phyloP scores from a whole-genome alignment of 2,888 invertebrate genomes.

The Amorpha juglandis region DNA sequence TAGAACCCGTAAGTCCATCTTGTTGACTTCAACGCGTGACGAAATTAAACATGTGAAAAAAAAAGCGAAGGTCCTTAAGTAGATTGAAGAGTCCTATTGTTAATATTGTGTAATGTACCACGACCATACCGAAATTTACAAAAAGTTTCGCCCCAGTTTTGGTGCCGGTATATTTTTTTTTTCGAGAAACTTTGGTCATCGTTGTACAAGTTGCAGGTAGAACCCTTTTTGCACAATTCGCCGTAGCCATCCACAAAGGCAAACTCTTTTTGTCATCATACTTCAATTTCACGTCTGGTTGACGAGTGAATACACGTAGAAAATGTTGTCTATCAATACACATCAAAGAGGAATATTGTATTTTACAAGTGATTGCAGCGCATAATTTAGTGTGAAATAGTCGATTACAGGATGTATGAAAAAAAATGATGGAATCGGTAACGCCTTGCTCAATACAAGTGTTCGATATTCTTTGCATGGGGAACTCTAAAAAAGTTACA shows the following conservation, averaged over 20 bases:
- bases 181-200: conserved; percentile 45
- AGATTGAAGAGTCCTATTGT: conserved; percentile 79
- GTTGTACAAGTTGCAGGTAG: conserved; percentile 69
- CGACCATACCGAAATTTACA: conserved; percentile 64
- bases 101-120: conserved; percentile 82
- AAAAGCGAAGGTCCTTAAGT: conserved; percentile 68
- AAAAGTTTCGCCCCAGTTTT: conserved; percentile 50
- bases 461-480: neutral
- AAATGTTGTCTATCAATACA: conserved; percentile 71
- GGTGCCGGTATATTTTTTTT: conserved; percentile 35
- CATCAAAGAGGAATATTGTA: conserved; percentile 61
- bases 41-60: conserved; percentile 73
- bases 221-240: conserved; percentile 83
- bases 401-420: conserved; percentile 32
- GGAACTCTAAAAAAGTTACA: neutral
- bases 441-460: neutral
- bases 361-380: conserved; percentile 43
- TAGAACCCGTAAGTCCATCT: conserved; percentile 74
- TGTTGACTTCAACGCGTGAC: conserved; percentile 76
- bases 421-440: conserved; percentile 1
- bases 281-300: conserved; percentile 79
- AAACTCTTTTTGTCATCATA: conserved; percentile 61
- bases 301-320: conserved; percentile 71
- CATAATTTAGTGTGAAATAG: conserved; percentile 71
- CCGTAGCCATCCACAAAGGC: conserved; percentile 66